Base-by-base conservation (phyloP, 2,888 invertebrate genomes). In the Diogma glabrata region DNA sequence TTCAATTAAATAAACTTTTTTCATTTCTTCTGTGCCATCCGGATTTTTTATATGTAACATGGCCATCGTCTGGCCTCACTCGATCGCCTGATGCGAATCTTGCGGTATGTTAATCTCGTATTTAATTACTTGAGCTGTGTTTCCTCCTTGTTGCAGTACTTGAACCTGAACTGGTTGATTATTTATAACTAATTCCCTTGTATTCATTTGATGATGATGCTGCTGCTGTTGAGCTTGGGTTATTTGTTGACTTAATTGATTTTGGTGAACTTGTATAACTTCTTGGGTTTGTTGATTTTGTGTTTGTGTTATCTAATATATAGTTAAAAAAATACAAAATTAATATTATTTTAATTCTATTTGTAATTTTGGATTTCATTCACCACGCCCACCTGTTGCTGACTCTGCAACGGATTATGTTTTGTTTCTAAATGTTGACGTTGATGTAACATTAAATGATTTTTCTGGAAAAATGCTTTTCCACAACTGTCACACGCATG, bases 381-480 rank as follows among this genome's bases (percentile, higher is more conserved):
- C n/a, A n/a, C n/a, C n/a, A n/a, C n/a, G n/a, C 30, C 33, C 40
- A 56, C 51, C 51, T 69, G 67, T 65, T 74, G 72, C 59, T 66
- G 67, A 59, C 67, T 68, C 55, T 67, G 63, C 51, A 61, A 61
- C 49, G 59, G 57, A 56, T 61, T 62, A 33, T 19, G 48, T 64
- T 70, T 70, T 36, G 71, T 69, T 62, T 71, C 70, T 61, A 72
- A 62, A 67, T 87, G 87, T 61, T 87, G 87, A 51, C 87, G 74
- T 67, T 87, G 87, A 64, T 88, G 88, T 51, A 87, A 71, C 72
- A 86, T 78, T 54, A 88, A 72, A 63, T 88, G 87, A 65, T 87
- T 87, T 71, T 87, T 87, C 69, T 88, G 88, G 74, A 85, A 85
- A 75, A 88, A 88, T 12, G 85, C 86, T 65, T 87, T 88, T 52